phyloP scores from a whole-genome alignment of 2,113 vertebrate genomes.

The Oxyura jamaicensis region DNA sequence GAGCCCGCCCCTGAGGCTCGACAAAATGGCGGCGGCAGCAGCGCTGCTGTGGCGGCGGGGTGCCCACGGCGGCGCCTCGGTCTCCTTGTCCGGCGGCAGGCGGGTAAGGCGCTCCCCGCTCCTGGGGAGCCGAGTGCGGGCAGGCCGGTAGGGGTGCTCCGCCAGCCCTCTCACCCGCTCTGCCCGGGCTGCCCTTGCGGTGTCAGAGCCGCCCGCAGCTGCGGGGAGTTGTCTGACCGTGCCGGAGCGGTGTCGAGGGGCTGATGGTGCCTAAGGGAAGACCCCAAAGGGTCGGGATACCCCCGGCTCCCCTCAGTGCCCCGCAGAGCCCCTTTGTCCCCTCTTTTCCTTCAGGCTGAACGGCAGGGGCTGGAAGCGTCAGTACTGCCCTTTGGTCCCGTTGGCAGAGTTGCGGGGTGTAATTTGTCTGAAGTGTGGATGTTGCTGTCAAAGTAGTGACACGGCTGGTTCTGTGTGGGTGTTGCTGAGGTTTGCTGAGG shows the following conservation, averaged over 20 bases:
- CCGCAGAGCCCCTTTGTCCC: background rate
- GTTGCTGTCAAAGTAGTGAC: accelerated
- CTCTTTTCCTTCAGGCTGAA: background rate
- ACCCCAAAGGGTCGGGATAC: accelerated
- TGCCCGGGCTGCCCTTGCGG: background rate
- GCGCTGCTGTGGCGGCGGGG: accelerated
- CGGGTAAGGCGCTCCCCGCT: background rate
- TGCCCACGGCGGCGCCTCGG: accelerated
- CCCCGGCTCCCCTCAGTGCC: too few relatives aligned
- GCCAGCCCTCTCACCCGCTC: too few relatives aligned
- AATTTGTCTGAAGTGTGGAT: accelerated
- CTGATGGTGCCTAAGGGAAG: background rate
- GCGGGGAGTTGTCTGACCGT: background rate
- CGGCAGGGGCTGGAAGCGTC: accelerated
- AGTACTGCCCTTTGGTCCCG: background rate
- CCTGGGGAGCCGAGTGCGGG: background rate
- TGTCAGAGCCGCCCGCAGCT: background rate
- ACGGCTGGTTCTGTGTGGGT: accelerated
- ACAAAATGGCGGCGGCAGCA: background rate
- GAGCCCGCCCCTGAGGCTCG: accelerated
- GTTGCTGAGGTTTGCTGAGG: background rate
- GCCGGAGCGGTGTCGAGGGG: background rate
- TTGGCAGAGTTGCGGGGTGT: accelerated
- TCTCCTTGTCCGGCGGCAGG: accelerated
- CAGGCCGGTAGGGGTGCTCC: background rate